Evolutionary conservation across 2,888 invertebrate genomes (phyloP).

Genomic region (Drosophila testacea): DNA sequence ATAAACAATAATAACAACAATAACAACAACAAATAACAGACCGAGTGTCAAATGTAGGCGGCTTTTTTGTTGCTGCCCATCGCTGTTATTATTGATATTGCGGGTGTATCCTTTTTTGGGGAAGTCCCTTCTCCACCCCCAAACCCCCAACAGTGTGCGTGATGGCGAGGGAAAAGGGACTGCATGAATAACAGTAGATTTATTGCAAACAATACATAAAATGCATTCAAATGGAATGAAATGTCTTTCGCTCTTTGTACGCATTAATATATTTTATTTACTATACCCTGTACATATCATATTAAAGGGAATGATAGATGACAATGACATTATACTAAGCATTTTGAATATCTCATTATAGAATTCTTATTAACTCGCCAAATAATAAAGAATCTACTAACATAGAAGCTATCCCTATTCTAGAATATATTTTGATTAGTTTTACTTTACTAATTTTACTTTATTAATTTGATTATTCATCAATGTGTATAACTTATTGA

Average conservation of each 20-base stretch:
- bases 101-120: conserved; percentile 51
- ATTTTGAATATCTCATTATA: too few species aligned
- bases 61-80: conserved; percentile 40
- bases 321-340: too few species aligned
- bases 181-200: conserved; percentile 75
- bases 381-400: too few species aligned
- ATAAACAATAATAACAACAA: conserved; percentile 16
- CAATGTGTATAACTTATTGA: neutral
- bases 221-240: conserved; percentile 72
- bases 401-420: too few species aligned
- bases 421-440: too few species aligned
- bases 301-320: neutral
- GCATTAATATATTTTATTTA: conserved; percentile 21
- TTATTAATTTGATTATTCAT: too few species aligned
- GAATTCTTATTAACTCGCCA: too few species aligned
- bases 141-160: conserved; percentile 30
- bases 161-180: conserved; percentile 17
- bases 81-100: conserved; percentile 67
- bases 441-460: too few species aligned
- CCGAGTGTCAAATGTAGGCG: conserved; percentile 69
- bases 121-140: neutral
- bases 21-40: conserved; percentile 21
- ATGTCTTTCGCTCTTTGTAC: conserved; percentile 45
- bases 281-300: neutral
- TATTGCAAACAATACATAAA: conserved; percentile 77